Percentiles rank a stretch among this genome's conserved stretches.
These are phyloP conservation scores for Papilio elwesi DNA, from an alignment of 2,888 invertebrate genomes.

Conservation along the genomic window DNA sequence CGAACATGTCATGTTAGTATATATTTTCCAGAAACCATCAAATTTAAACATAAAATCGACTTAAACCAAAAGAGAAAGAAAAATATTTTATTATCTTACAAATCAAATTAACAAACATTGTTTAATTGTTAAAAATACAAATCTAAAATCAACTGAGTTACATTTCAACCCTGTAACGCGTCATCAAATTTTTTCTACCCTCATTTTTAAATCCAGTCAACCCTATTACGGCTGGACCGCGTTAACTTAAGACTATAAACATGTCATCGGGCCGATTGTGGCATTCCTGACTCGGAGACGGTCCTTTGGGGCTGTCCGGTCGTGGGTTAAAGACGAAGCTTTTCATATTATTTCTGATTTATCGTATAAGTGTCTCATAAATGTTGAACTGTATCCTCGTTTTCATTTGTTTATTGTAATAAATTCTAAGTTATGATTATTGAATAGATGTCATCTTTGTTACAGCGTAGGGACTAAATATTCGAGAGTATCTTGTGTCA, in stretches of 20 bases:
- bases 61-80: no score
- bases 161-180: background rate
- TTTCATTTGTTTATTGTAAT: constrained; percentile 17
- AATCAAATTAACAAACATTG: background rate
- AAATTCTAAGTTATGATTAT: constrained; percentile 33
- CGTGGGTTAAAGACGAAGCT: constrained; percentile 33
- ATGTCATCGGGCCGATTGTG: constrained; percentile 55
- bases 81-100: background rate
- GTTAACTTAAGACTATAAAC: constrained; percentile 50
- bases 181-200: constrained; percentile 26
- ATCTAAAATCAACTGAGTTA: constrained; percentile 1
- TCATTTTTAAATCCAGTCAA: constrained; percentile 35
- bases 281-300: constrained; percentile 42
- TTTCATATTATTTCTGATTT: constrained; percentile 34
- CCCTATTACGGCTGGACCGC: constrained; percentile 42
- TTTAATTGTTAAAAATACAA: background rate
- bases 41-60: no score
- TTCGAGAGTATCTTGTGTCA: background rate
- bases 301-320: constrained; percentile 20
- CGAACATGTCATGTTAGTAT: no score
- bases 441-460: background rate
- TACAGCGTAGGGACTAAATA: background rate
- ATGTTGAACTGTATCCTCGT: constrained; percentile 10
- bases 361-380: constrained; percentile 32
- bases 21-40: no score